phyloP scores from a whole-genome alignment of 2,797 vertebrate species.

The Chloroceryle inda region DNA sequence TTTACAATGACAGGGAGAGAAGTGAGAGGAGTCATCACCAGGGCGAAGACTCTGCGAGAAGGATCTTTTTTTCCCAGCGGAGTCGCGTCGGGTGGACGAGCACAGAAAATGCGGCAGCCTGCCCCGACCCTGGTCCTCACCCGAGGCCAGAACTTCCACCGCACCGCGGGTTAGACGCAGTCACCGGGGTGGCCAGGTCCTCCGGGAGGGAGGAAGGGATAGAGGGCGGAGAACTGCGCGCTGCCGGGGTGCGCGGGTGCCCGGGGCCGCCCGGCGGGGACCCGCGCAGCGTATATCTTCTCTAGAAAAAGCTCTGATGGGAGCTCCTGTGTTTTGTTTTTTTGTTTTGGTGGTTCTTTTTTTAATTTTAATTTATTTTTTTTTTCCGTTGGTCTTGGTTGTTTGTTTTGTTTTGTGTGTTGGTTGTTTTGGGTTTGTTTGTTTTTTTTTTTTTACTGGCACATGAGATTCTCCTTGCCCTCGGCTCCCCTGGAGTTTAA shows the following conservation, averaged over 20 bases:
- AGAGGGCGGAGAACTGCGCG: no score
- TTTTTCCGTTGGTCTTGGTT: no score
- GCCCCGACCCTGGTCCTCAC: not conserved
- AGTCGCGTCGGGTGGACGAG: not conserved
- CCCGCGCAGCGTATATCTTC: not conserved
- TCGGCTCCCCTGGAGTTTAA: slow-evolving; percentile 2
- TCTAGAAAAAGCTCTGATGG: not conserved
- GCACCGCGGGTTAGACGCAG: not conserved
- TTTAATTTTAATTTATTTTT: no score
- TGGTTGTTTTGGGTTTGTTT: no score
- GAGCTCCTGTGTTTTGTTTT: no score
- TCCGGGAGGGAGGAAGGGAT: no score
- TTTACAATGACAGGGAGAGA: not conserved
- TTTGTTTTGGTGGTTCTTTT: no score
- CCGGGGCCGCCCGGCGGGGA: not conserved
- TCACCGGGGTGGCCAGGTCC: not conserved
- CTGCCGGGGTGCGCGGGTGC: not conserved
- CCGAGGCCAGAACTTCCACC: not conserved
- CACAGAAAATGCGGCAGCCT: not conserved
- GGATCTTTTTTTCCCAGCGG: not conserved
- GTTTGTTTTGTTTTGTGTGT: no score
- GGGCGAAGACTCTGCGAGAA: not conserved
- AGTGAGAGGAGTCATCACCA: not conserved
- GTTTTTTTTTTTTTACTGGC: not conserved
- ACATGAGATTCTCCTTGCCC: not conserved